Base-by-base conservation (phyloP, 2,797 vertebrate species). In the Fistularia commersonii region DNA sequence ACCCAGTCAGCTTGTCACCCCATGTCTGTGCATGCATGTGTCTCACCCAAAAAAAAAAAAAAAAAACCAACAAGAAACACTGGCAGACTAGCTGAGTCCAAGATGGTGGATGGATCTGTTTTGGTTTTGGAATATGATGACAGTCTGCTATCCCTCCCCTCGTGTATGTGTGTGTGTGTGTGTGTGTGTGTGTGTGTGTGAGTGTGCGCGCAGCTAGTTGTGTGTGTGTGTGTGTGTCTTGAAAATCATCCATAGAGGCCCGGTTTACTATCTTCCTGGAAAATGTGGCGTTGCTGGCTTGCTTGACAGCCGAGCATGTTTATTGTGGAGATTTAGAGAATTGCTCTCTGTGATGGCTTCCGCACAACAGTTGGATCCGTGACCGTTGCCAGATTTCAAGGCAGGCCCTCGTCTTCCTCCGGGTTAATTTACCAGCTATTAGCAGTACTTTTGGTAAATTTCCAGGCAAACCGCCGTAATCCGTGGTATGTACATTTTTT, bases 71-170 rank as follows among this genome's bases (percentile, higher is more conserved):
- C 48, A 35, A 53, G 2, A 48, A 41, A 41, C 32, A 35, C 66
- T 64, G 71, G 62, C 69, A 68, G 54, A 40, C 66, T 44, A 41
- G 48, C 60, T 60, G 36, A 66, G 64, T 72, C 62, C 45, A 81
- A 80, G 72, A 84, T 77, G 75, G 78, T 79, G 74, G 81, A 73
- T 54, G 66, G 62, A 61, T 79, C 69, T 85, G 84, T 81, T 83
- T 82, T 79, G 78, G 74, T 76, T 82, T 72, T 66, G 74, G 63
- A 72, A 59, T 74, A 66, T 69, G 63, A 79, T 11, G 45, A 49
- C 71, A 66, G 74, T 77, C 65, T 79, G 82, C 58, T 77, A 15
- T 33, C 61, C 64, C 33, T 64, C 65, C 58, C 39, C 56, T 41
- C 35, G 41, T 69, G 43, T 69, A 5, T 57, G 57, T 39, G 40